Base-by-base conservation (phyloP, 2,888 invertebrate species). In the Ormyrus rosae region DNA sequence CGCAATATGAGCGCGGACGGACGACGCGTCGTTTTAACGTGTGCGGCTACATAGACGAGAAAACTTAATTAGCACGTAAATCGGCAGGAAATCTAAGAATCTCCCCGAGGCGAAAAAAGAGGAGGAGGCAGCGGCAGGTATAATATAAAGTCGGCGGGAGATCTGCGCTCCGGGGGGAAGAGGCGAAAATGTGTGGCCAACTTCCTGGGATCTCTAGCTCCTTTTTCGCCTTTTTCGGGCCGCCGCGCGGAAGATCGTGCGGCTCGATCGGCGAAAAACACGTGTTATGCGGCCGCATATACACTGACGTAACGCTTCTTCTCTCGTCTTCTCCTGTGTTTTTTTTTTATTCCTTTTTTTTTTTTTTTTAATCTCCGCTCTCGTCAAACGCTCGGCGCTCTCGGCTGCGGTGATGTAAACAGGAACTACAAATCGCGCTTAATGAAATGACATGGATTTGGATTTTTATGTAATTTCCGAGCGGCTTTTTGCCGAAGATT, bases 201-300 rank as follows among this genome's bases (percentile, higher is more conserved):
- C 58, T 71, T 80, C 72, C 56, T 68, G 79, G 74, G 78, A 78
- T 63, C 58, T 46, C 34, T 6, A 13, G 8, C 9, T 72, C 46
- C 45, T 73, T 34, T 67, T 78, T 81, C 53, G 11, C 34, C 63
- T 75, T 75, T 70, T 75, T 51, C 61, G 55, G 48, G 45, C 10
- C 10, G 11, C 19, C 64, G 34, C 46, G 13, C 11, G 34, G 74
- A 11, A 78, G 82, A 82, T 82, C 82, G 80, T 53, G 77, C 71
- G 51, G 61, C 50, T 73, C 45, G 82, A 82, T 82, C 74, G n/a
- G 70, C 63, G 64, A 78, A 73, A 79, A 80, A 82, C 82, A 82
- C 82, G 80, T 82, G 82, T 82, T 80, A 63, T 71, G 70, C 73
- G 68, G 68, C 71, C 46, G 50, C 63, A 58, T 58, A 58, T 61